Base-by-base conservation (phyloP, 2,113 vertebrate genomes). In the Ivindomyrus marchei region DNA sequence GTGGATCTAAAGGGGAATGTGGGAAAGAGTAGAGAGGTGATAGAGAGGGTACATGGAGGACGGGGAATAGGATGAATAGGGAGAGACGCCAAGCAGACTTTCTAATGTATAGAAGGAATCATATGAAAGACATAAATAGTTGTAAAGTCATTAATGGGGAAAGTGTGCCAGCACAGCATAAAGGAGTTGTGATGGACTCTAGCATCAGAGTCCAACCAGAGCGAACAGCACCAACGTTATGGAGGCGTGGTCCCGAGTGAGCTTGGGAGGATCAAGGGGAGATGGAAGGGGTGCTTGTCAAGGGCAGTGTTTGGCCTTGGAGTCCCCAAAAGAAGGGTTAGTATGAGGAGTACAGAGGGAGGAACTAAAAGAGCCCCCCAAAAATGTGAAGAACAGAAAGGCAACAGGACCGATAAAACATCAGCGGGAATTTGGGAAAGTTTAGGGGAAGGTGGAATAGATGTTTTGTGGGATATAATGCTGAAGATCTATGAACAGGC, bases 11-110 rank as follows among this genome's bases (percentile, higher is more conserved):
- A 66, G n/a, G n/a, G 62, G n/a, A n/a, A 66, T 27, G 58, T 66
- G 62, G 62, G 3, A 3, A 66, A 66, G 2, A 66, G 24, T 11
- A 27, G 58, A 66, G 8, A n/a, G n/a, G n/a, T 27, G 24, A 66
- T 11, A 90, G 53, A 7, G 53, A 58, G 31, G 50, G 1, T 42
- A 21, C 62, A n/a, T 39, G 58, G 74, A 90, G 46, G 53, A 50
- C 83, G 88, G 87, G 88, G 92, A 89, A 89, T 90, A 90, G 89
- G 89, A 74, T 74, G 53, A 58, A 39, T 84, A 58, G 21, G 1
- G 15, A 52, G 19, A 56, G 52, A 56, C 13, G 1, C 53, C 4
- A 21, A 56, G 19, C 17, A 56, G 19, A 56, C 53, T 21, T 56
- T 21, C 19, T 21, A 56, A 56, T 56, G 53, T 56, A 21, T 56